phyloP scores from a whole-genome alignment of 2,888 invertebrate genomes.

The Serrognathus titanus region DNA sequence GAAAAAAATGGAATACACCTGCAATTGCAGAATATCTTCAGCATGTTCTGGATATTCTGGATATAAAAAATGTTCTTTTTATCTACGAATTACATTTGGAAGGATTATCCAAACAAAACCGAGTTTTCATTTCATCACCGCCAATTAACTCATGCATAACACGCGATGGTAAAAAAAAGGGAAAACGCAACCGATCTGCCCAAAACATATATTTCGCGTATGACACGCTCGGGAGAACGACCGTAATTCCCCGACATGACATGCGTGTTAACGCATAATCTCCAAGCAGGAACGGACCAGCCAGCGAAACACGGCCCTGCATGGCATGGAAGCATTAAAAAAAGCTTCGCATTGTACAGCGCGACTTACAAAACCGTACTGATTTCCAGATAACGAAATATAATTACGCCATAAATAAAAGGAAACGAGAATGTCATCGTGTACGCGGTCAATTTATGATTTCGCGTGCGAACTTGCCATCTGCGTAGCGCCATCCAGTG shows the following conservation, averaged over 20 bases:
- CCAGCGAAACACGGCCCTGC: slow-evolving; percentile 19
- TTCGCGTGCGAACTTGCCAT: slow-evolving; percentile 34
- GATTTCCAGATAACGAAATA: slow-evolving; percentile 34
- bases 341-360: slow-evolving; percentile 18
- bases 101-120: too few relatives aligned
- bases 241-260: slow-evolving; percentile 3
- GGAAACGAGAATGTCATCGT: slow-evolving; percentile 37
- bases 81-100: too few relatives aligned
- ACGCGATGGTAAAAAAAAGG: not conserved
- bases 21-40: too few relatives aligned
- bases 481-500: slow-evolving; percentile 18
- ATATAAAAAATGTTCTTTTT: not conserved
- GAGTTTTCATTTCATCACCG: too few relatives aligned
- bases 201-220: not conserved
- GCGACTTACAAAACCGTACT: slow-evolving; percentile 23
- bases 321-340: slow-evolving; percentile 29
- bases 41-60: too few relatives aligned
- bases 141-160: not conserved
- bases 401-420: slow-evolving; percentile 38
- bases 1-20: too few relatives aligned
- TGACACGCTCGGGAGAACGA: slow-evolving; percentile 1
- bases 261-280: slow-evolving; percentile 19
- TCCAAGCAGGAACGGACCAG: slow-evolving; percentile 11
- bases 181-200: not conserved
- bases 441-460: slow-evolving; percentile 35